phyloP scores from a whole-genome alignment of 2,888 invertebrate genomes.

The Andrena flavipes region DNA sequence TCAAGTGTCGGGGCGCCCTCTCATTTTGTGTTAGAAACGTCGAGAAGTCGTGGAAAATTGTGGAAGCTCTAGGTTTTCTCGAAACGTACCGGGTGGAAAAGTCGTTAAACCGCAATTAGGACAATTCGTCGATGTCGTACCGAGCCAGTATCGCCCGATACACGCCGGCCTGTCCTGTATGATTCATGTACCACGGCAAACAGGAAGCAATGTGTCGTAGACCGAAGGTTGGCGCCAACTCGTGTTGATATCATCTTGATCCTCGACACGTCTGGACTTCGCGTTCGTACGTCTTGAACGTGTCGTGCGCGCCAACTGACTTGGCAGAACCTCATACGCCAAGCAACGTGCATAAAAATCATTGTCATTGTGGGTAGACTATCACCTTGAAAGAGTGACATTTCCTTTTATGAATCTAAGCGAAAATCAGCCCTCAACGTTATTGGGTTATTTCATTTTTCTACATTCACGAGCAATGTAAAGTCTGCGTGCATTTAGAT shows the following conservation, averaged over 20 bases:
- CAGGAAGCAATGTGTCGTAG: constrained; percentile 68
- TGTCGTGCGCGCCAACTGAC: constrained; percentile 39
- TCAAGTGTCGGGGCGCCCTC: too few relatives aligned
- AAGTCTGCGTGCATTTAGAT: too few relatives aligned
- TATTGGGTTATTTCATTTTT: too few relatives aligned
- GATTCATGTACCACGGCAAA: constrained; percentile 62
- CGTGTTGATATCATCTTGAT: constrained; percentile 68
- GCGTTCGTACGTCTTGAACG: constrained; percentile 32
- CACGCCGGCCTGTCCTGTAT: constrained; percentile 43
- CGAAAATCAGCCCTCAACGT: too few relatives aligned
- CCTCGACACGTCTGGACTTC: constrained; percentile 47
- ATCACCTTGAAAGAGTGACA: background rate
- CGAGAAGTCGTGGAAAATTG: background rate
- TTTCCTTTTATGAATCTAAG: too few relatives aligned
- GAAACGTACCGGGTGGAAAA: constrained; percentile 23
- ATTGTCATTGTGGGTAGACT: background rate
- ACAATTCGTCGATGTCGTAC: constrained; percentile 39
- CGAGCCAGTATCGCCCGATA: constrained; percentile 44
- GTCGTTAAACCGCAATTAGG: constrained; percentile 56
- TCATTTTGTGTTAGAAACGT: background rate
- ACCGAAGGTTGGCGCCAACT: constrained; percentile 68
- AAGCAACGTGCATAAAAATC: constrained; percentile 19
- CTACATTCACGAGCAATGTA: too few relatives aligned
- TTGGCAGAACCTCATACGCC: constrained; percentile 12
- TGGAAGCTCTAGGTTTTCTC: background rate